A percentile compares a stretch with the other conserved stretches of the same genome.
phyloP scores from a whole-genome alignment of 2,113 vertebrate genomes.

The Alces alces region DNA sequence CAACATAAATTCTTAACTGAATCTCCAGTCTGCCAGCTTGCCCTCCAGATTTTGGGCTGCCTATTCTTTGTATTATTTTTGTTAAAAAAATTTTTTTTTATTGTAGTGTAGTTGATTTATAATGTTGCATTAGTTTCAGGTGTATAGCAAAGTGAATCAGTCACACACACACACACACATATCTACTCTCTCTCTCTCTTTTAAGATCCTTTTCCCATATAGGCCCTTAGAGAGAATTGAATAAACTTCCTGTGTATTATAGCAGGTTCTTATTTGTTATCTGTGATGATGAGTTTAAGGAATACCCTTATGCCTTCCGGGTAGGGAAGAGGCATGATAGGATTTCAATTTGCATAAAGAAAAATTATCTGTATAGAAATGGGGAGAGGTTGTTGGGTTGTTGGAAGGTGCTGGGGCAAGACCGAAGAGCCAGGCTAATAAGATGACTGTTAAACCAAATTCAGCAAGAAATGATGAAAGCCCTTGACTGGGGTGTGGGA shows the following conservation, averaged over 20 bases:
- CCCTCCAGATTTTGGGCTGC: neutral
- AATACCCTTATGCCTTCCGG: neutral
- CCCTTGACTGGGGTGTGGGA: neutral
- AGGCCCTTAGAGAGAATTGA: neutral
- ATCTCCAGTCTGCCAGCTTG: neutral
- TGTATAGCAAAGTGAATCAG: neutral
- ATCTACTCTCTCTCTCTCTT: neutral
- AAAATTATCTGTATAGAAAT: neutral
- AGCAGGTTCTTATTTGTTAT: neutral
- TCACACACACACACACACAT: neutral
- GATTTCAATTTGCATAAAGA: neutral
- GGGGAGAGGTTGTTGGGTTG: too few species aligned
- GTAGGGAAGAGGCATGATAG: neutral
- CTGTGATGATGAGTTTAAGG: neutral
- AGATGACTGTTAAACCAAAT: neutral
- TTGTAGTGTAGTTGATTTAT: neutral
- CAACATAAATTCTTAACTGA: neutral
- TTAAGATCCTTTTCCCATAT: neutral
- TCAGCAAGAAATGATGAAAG: neutral
- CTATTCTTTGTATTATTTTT: neutral
- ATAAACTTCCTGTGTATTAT: neutral
- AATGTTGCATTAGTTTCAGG: neutral
- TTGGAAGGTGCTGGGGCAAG: neutral
- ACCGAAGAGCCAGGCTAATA: neutral
- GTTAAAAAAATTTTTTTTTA: neutral